phyloP scores from a whole-genome alignment of 53 echinoderm and acorn worm genomes.

The Zoroaster sp. region DNA sequence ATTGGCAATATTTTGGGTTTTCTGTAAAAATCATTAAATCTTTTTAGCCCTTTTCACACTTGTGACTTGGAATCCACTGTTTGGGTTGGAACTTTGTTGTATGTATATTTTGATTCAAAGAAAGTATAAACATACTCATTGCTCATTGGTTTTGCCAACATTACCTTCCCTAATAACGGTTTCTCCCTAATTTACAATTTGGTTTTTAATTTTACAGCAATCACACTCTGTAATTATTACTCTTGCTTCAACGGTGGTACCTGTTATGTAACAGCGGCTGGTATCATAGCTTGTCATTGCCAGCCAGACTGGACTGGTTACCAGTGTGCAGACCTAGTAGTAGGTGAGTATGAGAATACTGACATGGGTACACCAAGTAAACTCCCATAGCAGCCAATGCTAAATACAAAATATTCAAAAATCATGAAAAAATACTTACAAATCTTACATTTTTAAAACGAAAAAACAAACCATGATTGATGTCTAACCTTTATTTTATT shows the following conservation, averaged over 20 bases:
- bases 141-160: not conserved
- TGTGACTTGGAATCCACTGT: too few species aligned
- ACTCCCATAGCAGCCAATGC: too few species aligned
- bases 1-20: too few species aligned
- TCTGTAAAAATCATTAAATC: too few species aligned
- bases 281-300: not conserved
- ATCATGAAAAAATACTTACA: not conserved
- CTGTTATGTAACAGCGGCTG: not conserved
- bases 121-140: too few species aligned
- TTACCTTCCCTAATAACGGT: not conserved
- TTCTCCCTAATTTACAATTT: not conserved
- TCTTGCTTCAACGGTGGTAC: constrained; percentile 16
- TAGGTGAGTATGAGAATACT: not conserved
- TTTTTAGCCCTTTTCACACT: too few species aligned
- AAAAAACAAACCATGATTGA: too few species aligned
- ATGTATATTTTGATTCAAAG: too few species aligned
- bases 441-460: not conserved
- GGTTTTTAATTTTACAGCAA: not conserved
- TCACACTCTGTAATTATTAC: not conserved
- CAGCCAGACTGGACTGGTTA: not conserved
- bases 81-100: not conserved
- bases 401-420: too few species aligned
- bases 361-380: not conserved
- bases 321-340: not conserved
- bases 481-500: too few species aligned